Conservation (phyloP, 37 sponge, comb jelly and placozoan species). For the Lycopodina hypogea region DNA sequence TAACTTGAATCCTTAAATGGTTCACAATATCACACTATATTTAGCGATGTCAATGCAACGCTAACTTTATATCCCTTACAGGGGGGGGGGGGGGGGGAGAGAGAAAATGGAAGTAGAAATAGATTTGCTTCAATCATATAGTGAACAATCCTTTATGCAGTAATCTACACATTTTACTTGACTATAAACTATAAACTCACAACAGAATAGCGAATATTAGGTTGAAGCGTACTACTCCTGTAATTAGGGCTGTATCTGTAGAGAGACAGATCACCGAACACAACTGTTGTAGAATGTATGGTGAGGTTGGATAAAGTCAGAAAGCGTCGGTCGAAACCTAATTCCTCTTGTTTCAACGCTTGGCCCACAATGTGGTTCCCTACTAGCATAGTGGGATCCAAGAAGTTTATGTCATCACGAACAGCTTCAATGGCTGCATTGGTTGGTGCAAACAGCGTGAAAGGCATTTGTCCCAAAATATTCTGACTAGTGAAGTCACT, state of each 20-base stretch:
- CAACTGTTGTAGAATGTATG: constrained; percentile 21
- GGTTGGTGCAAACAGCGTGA: constrained; percentile 47
- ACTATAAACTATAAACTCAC: too few species aligned
- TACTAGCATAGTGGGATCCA: constrained; percentile 7
- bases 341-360: constrained; percentile 1
- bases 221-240: background rate
- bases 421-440: constrained; percentile 40
- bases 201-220: background rate
- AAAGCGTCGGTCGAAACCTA: background rate
- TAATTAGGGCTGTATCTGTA: background rate
- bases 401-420: background rate
- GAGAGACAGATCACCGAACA: background rate
- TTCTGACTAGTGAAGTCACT: background rate
- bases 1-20: too few species aligned
- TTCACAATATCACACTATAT: too few species aligned
- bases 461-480: background rate
- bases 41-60: too few species aligned
- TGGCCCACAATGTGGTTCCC: constrained; percentile 41
- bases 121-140: too few species aligned
- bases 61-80: too few species aligned
- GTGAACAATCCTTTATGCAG: background rate
- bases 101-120: too few species aligned
- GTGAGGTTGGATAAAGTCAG: background rate
- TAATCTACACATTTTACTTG: too few species aligned
- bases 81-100: too few species aligned